Conservation (phyloP, 2,797 vertebrate genomes). For the Takifugu ocellatus region DNA sequence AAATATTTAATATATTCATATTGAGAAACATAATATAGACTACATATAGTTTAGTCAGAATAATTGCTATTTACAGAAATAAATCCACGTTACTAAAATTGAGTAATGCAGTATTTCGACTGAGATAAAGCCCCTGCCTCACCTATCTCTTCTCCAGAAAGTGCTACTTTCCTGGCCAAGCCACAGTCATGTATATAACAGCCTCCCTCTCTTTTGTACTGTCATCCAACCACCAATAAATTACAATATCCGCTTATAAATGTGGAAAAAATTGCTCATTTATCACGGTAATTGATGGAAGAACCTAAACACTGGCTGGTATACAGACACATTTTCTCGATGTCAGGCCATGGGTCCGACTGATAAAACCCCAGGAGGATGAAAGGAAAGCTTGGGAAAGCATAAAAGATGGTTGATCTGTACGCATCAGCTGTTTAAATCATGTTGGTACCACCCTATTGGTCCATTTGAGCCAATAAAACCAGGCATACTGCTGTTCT, state of each 20-base stretch:
- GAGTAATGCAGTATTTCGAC: too few species aligned
- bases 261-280: slow-evolving; percentile 21
- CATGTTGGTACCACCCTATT: slow-evolving; percentile 22
- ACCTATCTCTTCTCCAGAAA: too few species aligned
- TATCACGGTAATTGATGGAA: slow-evolving; percentile 24
- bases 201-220: not conserved
- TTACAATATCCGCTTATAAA: slow-evolving; percentile 5
- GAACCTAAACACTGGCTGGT: slow-evolving; percentile 16
- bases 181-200: not conserved
- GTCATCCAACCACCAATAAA: not conserved
- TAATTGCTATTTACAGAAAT: too few species aligned
- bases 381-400: slow-evolving; percentile 5
- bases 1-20: too few species aligned
- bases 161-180: not conserved
- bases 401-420: slow-evolving; percentile 2
- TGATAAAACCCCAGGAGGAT: slow-evolving; percentile 16
- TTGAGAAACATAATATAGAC: too few species aligned
- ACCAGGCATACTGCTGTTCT: too few species aligned
- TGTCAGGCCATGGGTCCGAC: slow-evolving; percentile 8
- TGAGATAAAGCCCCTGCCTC: too few species aligned
- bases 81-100: too few species aligned
- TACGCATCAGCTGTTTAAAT: slow-evolving; percentile 44
- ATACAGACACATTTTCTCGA: slow-evolving; percentile 23
- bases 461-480: too few species aligned
- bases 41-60: too few species aligned